Percentiles rank a stretch among this genome's conserved stretches.
phyloP scores from a whole-genome alignment of 1,140 invertebrate genomes.

The Drosophila erecta region DNA sequence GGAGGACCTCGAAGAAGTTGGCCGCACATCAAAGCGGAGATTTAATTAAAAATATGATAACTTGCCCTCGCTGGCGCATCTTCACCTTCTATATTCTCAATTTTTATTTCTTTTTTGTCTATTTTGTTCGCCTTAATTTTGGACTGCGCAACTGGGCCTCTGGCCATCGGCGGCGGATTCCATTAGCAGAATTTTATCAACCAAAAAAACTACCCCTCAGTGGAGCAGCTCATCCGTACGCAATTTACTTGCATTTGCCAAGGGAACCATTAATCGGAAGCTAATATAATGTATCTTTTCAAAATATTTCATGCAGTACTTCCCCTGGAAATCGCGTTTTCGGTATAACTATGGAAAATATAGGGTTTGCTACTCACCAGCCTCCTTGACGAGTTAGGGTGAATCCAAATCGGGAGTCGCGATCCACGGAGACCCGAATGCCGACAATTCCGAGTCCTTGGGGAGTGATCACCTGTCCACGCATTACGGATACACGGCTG shows the following conservation, averaged over 20 bases:
- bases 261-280: constrained; percentile 3
- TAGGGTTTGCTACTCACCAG: constrained; percentile 91
- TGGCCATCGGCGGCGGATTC: constrained; percentile 49
- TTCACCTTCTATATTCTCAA: constrained; percentile 18
- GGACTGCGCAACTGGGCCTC: constrained; percentile 35
- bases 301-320: not conserved
- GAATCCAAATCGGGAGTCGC: constrained; percentile 97
- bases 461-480: constrained; percentile 96
- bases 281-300: no score
- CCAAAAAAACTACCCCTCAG: constrained; percentile 31
- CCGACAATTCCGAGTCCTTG: constrained; percentile 98
- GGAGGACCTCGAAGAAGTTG: constrained; percentile 11
- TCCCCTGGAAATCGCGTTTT: not conserved
- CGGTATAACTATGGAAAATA: not conserved
- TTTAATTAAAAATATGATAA: constrained; percentile 80
- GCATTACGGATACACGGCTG: constrained; percentile 99
- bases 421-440: constrained; percentile 97
- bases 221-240: constrained; percentile 67
- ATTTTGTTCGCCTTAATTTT: constrained; percentile 15
- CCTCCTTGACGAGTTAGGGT: constrained; percentile 96
- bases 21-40: constrained; percentile 65
- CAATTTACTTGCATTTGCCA: constrained; percentile 69
- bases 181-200: constrained; percentile 75
- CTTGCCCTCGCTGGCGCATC: constrained; percentile 32
- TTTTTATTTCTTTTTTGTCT: not conserved